These are phyloP conservation scores for Sinella curviseta DNA, from an alignment of 1,140 invertebrate genomes.

Conservation along the genomic window DNA sequence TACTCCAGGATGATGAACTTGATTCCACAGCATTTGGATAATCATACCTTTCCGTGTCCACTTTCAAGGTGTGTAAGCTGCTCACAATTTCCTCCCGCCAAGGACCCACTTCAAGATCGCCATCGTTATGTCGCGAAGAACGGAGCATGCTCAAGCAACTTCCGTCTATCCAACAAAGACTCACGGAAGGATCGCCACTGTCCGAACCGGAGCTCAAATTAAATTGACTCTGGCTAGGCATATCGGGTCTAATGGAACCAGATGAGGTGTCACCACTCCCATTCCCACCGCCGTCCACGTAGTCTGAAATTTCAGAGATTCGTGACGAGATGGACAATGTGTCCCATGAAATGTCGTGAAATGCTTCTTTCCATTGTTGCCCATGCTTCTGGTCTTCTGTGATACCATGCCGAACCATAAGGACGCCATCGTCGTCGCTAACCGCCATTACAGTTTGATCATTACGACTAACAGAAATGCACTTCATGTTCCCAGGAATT, in stretches of 20 bases:
- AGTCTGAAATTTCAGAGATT: neutral
- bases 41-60: slow-evolving; percentile 28
- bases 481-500: slow-evolving; percentile 71
- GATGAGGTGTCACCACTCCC: slow-evolving; percentile 27
- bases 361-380: slow-evolving; percentile 45
- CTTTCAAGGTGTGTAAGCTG: slow-evolving; percentile 33
- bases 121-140: slow-evolving; percentile 26
- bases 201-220: slow-evolving; percentile 5
- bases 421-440: slow-evolving; percentile 34
- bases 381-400: slow-evolving; percentile 43
- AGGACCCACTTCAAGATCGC: slow-evolving; percentile 46
- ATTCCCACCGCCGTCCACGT: neutral
- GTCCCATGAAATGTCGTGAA: slow-evolving; percentile 36
- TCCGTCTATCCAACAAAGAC: slow-evolving; percentile 47
- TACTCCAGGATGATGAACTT: slow-evolving; percentile 35
- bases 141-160: slow-evolving; percentile 14
- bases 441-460: slow-evolving; percentile 65
- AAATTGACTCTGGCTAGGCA: slow-evolving; percentile 33
- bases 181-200: slow-evolving; percentile 1
- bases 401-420: slow-evolving; percentile 36
- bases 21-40: slow-evolving; percentile 45
- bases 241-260: slow-evolving; percentile 40
- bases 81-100: slow-evolving; percentile 47
- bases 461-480: slow-evolving; percentile 79
- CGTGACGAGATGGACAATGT: slow-evolving; percentile 23